Conservation (phyloP, 2,113 vertebrate species). For the Lepus americanus region DNA sequence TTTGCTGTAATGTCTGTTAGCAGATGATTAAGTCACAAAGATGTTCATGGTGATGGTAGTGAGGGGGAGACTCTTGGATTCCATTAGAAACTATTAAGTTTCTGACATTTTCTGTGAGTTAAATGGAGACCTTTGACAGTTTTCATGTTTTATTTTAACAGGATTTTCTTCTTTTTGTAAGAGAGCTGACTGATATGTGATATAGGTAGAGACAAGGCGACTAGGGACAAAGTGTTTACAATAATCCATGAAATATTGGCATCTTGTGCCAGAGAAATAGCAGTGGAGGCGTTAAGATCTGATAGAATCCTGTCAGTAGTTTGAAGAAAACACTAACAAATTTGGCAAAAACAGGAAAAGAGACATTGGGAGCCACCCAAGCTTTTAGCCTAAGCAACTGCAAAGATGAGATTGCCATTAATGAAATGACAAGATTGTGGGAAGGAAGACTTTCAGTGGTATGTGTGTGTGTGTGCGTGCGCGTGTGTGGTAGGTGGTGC, state of each 20-base stretch:
- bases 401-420: neutral
- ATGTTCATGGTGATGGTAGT: neutral
- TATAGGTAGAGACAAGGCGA: neutral
- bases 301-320: neutral
- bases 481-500: rapidly evolving
- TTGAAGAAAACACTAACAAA: neutral
- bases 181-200: neutral
- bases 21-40: neutral
- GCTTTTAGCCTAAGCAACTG: neutral
- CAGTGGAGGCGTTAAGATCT: rapidly evolving
- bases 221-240: too few relatives aligned
- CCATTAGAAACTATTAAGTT: neutral
- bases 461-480: too few relatives aligned
- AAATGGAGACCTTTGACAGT: neutral
- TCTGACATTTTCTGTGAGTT: neutral
- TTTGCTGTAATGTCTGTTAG: neutral
- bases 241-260: neutral
- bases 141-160: neutral
- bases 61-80: neutral
- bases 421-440: neutral
- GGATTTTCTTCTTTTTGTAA: neutral
- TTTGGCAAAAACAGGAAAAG: neutral
- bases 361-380: neutral
- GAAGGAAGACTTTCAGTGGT: neutral
- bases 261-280: neutral